Conservation (phyloP, 1,140 invertebrate species). For the Listronotus bonariensis region DNA sequence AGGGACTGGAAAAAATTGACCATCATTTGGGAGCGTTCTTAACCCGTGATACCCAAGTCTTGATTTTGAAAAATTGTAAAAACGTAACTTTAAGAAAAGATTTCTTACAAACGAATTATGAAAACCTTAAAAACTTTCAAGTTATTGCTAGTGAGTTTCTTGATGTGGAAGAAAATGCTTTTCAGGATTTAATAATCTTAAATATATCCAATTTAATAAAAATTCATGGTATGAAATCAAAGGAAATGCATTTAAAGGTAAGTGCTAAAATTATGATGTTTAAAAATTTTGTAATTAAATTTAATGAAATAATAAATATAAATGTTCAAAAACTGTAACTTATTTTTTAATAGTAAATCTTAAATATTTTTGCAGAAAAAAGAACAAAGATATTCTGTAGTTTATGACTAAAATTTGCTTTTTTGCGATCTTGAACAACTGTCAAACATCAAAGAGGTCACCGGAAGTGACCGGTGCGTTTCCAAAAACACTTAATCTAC, state of each 20-base stretch:
- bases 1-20: neutral
- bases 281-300: no score
- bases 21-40: neutral
- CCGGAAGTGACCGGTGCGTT: no score
- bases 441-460: no score
- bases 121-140: neutral
- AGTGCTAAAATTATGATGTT: no score
- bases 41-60: neutral
- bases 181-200: neutral
- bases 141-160: neutral
- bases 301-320: no score
- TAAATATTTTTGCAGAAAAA: no score
- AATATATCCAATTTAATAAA: neutral
- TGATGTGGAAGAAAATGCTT: neutral
- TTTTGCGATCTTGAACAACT: no score
- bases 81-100: neutral
- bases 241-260: constrained; percentile 11
- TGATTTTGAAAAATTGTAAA: constrained; percentile 7
- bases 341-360: no score
- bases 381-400: no score
- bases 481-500: no score
- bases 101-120: neutral
- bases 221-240: constrained; percentile 3
- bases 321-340: no score
- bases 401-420: no score